Evolutionary conservation across 2,797 vertebrate genomes (phyloP).

Genomic region (Fratercula arctica): DNA sequence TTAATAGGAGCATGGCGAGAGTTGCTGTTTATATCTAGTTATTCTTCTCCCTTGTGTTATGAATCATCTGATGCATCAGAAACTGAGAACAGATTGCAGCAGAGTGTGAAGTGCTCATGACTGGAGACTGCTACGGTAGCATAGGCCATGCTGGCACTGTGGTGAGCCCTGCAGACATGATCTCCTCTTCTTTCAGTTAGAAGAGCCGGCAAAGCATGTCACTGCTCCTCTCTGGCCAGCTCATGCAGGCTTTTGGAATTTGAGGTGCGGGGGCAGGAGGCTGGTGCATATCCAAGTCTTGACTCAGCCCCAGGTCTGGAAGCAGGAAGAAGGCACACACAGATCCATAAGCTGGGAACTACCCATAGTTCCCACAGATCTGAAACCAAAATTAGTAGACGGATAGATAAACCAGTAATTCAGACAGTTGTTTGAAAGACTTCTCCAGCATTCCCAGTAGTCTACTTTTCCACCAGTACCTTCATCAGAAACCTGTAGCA

Average conservation of each 20-base stretch:
- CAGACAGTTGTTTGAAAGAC: background rate
- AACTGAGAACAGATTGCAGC: background rate
- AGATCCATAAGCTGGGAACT: background rate
- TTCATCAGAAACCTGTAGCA: background rate
- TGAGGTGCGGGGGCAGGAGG: background rate
- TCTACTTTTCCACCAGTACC: background rate
- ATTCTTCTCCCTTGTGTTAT: constrained; percentile 12
- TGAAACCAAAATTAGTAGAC: background rate
- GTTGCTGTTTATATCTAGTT: constrained; percentile 35
- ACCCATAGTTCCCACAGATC: background rate
- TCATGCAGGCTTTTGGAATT: background rate
- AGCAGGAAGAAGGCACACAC: background rate
- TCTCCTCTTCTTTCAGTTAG: background rate
- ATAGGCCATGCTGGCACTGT: background rate
- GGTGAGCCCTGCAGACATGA: background rate
- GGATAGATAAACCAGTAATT: background rate
- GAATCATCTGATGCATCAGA: constrained; percentile 41
- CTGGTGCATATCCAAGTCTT: background rate
- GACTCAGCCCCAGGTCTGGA: background rate
- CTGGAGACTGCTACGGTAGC: background rate
- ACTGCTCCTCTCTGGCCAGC: background rate
- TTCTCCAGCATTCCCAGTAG: background rate
- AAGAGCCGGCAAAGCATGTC: background rate
- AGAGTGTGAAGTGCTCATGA: background rate
- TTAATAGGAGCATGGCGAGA: background rate